phyloP scores from a whole-genome alignment of 37 sponge, comb jelly and placozoan genomes.

The Cladorhizidae sp. region DNA sequence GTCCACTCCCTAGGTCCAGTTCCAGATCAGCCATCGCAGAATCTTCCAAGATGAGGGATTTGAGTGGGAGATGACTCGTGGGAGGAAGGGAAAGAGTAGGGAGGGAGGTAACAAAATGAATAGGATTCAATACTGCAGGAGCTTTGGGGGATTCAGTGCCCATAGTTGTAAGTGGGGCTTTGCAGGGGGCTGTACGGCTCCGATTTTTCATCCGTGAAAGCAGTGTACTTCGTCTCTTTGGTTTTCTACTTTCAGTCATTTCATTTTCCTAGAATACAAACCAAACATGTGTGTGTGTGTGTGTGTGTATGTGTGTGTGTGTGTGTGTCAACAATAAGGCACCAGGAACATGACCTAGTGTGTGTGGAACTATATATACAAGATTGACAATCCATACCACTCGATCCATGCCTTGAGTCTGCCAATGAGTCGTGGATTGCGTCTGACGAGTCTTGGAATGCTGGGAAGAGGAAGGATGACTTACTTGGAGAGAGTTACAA shows the following conservation, averaged over 20 bases:
- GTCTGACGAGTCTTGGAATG: too few relatives aligned
- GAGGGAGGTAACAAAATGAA: too few relatives aligned
- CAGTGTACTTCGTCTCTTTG: constrained; percentile 7
- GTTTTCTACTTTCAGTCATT: not conserved
- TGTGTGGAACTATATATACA: not conserved
- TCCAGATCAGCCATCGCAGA: too few relatives aligned
- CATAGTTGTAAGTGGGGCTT: too few relatives aligned
- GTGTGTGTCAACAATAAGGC: not conserved
- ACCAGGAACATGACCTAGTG: not conserved
- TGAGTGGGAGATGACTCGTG: too few relatives aligned
- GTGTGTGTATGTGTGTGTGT: not conserved
- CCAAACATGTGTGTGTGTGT: not conserved
- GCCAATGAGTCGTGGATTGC: not conserved
- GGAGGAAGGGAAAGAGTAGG: too few relatives aligned
- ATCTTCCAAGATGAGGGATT: too few relatives aligned
- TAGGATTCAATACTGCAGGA: too few relatives aligned
- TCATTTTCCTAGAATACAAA: too few relatives aligned
- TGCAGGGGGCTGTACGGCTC: constrained; percentile 13
- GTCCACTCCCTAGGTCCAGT: too few relatives aligned
- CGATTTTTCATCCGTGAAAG: constrained; percentile 42
- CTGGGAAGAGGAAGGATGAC: not conserved
- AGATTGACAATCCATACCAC: too few relatives aligned
- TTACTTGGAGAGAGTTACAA: not conserved
- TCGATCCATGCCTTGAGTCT: not conserved
- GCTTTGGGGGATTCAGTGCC: too few relatives aligned